phyloP scores from a whole-genome alignment of 2,888 invertebrate species.

The Lissonota sp. region DNA sequence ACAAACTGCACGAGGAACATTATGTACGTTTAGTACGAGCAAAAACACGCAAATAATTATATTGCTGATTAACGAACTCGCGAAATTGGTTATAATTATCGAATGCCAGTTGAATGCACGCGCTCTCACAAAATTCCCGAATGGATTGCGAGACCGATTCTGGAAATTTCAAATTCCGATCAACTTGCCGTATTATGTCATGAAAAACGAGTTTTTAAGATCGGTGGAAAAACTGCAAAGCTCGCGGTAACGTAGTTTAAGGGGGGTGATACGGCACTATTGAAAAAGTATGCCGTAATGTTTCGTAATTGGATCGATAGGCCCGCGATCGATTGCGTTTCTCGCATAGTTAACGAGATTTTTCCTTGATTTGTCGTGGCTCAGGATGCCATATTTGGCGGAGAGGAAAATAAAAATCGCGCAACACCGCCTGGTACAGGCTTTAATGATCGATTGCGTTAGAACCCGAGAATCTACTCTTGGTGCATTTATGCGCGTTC shows the following conservation, averaged over 20 bases:
- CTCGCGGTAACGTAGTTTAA: not conserved
- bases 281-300: conserved; percentile 73
- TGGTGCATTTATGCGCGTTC: conserved; percentile 3
- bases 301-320: conserved; percentile 81
- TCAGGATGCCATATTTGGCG: conserved; percentile 77
- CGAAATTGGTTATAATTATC: not conserved
- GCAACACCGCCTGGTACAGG: conserved; percentile 37
- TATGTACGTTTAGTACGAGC: not conserved
- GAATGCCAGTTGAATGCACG: not conserved
- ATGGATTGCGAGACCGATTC: no score
- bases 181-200: conserved; percentile 34
- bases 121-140: no score
- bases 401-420: conserved; percentile 69
- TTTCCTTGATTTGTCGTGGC: conserved; percentile 57
- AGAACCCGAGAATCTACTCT: conserved; percentile 21
- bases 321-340: conserved; percentile 75
- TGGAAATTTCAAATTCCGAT: conserved; percentile 35
- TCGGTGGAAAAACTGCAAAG: conserved; percentile 32
- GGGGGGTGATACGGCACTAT: conserved; percentile 20
- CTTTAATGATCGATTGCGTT: conserved; percentile 65
- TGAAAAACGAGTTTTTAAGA: conserved; percentile 38
- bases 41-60: not conserved
- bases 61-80: not conserved
- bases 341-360: conserved; percentile 70
- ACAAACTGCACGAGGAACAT: not conserved